Evolutionary conservation across 2,113 vertebrate species (phyloP).

Genomic region (Esox niger): DNA sequence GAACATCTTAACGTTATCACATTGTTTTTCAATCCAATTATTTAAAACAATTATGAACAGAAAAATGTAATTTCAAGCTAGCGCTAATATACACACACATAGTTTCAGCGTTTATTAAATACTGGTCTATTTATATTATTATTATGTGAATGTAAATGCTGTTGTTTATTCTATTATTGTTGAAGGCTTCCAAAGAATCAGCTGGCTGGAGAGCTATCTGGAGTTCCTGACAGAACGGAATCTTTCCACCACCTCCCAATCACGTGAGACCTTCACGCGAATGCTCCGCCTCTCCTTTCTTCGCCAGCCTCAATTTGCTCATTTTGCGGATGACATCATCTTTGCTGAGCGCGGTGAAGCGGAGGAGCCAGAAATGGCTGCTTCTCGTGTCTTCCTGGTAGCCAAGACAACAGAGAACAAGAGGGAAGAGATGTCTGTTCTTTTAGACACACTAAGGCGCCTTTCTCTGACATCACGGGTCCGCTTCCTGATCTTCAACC

Average conservation of each 20-base stretch:
- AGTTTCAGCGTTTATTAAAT: too few species aligned
- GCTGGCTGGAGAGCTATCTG: constrained; percentile 98
- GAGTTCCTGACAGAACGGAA: constrained; percentile 92
- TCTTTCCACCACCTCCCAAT: constrained; percentile 81
- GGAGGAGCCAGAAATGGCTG: constrained; percentile 92
- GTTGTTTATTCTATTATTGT: too few species aligned
- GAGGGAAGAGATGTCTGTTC: constrained; percentile 94
- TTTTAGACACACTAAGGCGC: constrained; percentile 93
- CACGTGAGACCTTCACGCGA: constrained; percentile 91
- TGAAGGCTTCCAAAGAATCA: constrained; percentile 87
- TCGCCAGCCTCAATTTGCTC: constrained; percentile 85
- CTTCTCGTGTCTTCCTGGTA: constrained; percentile 94
- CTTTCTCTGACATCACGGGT: constrained; percentile 95
- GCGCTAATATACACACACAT: too few species aligned
- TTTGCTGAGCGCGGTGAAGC: constrained; percentile 91
- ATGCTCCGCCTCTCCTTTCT: constrained; percentile 89
- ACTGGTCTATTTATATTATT: background rate
- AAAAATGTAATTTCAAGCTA: too few species aligned
- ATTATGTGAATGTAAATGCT: too few species aligned
- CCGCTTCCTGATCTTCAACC: constrained; percentile 98
- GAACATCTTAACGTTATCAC: too few species aligned
- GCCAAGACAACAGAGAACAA: constrained; percentile 98
- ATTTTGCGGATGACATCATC: constrained; percentile 98
- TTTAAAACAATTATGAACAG: too few species aligned
- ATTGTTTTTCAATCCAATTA: too few species aligned